Evolutionary conservation across 2,113 vertebrate species (phyloP).

Genomic region (Rhinolophus sinicus): DNA sequence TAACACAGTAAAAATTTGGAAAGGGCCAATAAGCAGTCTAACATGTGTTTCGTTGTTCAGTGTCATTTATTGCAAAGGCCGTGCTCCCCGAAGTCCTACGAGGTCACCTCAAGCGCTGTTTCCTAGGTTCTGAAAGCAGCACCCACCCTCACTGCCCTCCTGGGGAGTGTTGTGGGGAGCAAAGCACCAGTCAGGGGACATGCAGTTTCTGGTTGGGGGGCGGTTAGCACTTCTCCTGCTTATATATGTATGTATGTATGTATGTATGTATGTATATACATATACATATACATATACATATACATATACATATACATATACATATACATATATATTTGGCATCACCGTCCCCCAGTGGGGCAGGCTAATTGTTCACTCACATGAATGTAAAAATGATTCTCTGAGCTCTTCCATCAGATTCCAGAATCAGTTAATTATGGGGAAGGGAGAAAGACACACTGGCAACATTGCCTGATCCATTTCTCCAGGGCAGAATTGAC

Average conservation of each 20-base stretch:
- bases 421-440: conserved; percentile 59
- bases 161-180: neutral
- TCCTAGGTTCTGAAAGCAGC: neutral
- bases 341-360: neutral
- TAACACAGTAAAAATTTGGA: conserved; percentile 1
- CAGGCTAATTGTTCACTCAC: conserved; percentile 30
- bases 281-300: too few species aligned
- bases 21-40: neutral
- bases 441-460: conserved; percentile 57
- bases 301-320: neutral
- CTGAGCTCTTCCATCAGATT: conserved; percentile 60
- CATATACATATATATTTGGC: neutral
- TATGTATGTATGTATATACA: neutral
- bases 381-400: conserved; percentile 51
- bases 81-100: neutral
- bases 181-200: neutral
- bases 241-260: neutral
- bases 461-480: conserved; percentile 54
- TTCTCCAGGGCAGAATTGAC: conserved; percentile 67
- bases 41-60: neutral
- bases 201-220: neutral
- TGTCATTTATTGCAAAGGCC: neutral
- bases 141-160: neutral
- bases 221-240: neutral
- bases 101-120: neutral